Evolutionary conservation across 2,797 vertebrate species (phyloP), one percentile per base, ranked within the genome.

Genomic region (Jordanella pulchra): DNA sequence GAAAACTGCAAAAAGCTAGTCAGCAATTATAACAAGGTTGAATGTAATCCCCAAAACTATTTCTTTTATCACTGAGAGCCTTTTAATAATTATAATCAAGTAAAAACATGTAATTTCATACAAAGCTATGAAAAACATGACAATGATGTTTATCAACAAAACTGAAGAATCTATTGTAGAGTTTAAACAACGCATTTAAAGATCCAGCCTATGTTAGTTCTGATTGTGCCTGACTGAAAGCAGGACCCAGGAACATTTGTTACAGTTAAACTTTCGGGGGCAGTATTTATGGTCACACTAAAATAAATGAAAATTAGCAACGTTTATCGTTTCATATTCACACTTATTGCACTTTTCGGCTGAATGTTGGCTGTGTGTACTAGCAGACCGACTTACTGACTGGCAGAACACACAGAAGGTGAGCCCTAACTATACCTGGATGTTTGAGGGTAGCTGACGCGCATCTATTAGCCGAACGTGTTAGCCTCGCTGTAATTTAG

Each of bases 291-390:
- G 76, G 90, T 88, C 81, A 90, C 94, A 87, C 92, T 89, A 77
- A 82, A 76, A 86, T 89, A 91, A 86, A 83, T 86, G 86, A 71
- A 89, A 90, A 88, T 87, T 89, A 91, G 84, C 80, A 90, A 44
- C 85, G 76, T 87, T 90, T 86, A 87, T 86, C 83, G 69, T 70
- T 80, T 83, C 63, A 83, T 86, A 86, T 83, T 65, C 70, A 73
- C 74, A 71, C 53, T 60, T 71, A 53, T 50, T 69, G 58, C 69
- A 25, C 10, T n/a, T 58, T 71, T 64, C 44, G 60, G 50, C 73
- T 72, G 69, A 78, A 71, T 35, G 23, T 14, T 30, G 3, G 13
- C 10, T 58, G 51, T 39, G 1, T 69, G 58, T 27, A 65, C 10
- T 48, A 18, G 39, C 47, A 28, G 27, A 1, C 50, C 15, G 51